Percentiles rank a stretch among this genome's conserved stretches.
Evolutionary conservation across 2,888 invertebrate genomes (phyloP).

Genomic region (Scaptodrosophila latifasciaeformis): DNA sequence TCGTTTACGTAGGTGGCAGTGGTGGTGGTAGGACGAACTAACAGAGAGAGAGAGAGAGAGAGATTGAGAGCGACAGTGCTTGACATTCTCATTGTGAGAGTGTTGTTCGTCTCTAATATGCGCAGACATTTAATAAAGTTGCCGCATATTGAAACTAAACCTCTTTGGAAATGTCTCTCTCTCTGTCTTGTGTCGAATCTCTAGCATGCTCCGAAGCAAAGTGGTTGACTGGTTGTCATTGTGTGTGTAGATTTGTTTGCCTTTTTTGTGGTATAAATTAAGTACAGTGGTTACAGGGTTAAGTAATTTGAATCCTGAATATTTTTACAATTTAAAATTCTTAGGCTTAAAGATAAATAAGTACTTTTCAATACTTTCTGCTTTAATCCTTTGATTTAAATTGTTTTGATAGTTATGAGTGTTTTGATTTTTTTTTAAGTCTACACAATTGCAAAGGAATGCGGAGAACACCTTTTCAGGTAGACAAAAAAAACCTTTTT

Average conservation of each 20-base stretch:
- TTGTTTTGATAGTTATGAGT: too few relatives aligned
- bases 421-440: too few relatives aligned
- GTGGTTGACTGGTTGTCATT: slow-evolving; percentile 47
- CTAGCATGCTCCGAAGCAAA: slow-evolving; percentile 50
- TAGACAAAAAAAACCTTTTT: too few relatives aligned
- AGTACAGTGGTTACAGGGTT: not conserved
- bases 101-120: slow-evolving; percentile 1
- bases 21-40: not conserved
- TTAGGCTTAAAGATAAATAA: too few relatives aligned
- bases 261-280: slow-evolving; percentile 51
- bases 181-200: too few relatives aligned
- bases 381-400: too few relatives aligned
- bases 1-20: slow-evolving; percentile 11
- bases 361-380: too few relatives aligned
- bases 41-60: slow-evolving; percentile 14
- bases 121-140: slow-evolving; percentile 9
- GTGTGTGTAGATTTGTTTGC: slow-evolving; percentile 44
- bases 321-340: too few relatives aligned
- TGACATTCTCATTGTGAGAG: slow-evolving; percentile 36
- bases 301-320: too few relatives aligned
- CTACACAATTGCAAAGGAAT: too few relatives aligned
- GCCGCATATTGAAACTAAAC: slow-evolving; percentile 13
- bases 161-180: slow-evolving; percentile 17
- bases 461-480: too few relatives aligned
- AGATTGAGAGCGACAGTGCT: slow-evolving; percentile 35